These are phyloP conservation scores for Hydriomena furcata DNA, from an alignment of 2,888 invertebrate species.

Conservation along the genomic window DNA sequence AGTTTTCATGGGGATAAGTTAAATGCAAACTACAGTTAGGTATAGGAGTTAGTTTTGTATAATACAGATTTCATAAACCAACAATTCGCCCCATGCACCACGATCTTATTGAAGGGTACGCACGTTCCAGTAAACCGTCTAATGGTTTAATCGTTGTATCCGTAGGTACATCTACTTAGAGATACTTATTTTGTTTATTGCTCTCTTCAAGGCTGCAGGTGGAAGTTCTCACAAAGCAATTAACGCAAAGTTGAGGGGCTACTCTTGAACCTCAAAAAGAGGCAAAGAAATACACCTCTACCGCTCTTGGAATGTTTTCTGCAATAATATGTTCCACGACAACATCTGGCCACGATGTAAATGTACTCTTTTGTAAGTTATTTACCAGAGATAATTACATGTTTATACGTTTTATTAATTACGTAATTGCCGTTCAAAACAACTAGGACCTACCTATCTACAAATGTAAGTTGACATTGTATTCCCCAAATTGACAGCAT, in stretches of 20 bases:
- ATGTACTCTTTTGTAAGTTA: no score
- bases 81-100: background rate
- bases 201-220: slow-evolving; percentile 59
- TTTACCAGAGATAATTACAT: no score
- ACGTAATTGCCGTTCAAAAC: no score
- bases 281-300: slow-evolving; percentile 56
- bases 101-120: slow-evolving; percentile 10
- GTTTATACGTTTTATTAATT: no score
- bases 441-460: no score
- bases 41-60: no score
- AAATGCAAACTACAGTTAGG: no score
- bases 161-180: no score
- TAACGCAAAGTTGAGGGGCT: slow-evolving; percentile 75
- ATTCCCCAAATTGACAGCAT: background rate
- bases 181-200: slow-evolving; percentile 61
- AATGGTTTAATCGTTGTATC: no score
- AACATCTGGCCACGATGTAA: background rate
- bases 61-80: background rate
- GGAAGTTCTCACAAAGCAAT: slow-evolving; percentile 77
- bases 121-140: slow-evolving; percentile 44
- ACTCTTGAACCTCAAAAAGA: slow-evolving; percentile 61
- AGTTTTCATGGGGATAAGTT: no score
- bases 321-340: slow-evolving; percentile 23
- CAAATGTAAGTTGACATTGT: no score
- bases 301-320: slow-evolving; percentile 38